Evolutionary conservation across 2,113 vertebrate species (phyloP), one percentile per base, ranked within the genome.

Genomic region (Capreolus pygargus): DNA sequence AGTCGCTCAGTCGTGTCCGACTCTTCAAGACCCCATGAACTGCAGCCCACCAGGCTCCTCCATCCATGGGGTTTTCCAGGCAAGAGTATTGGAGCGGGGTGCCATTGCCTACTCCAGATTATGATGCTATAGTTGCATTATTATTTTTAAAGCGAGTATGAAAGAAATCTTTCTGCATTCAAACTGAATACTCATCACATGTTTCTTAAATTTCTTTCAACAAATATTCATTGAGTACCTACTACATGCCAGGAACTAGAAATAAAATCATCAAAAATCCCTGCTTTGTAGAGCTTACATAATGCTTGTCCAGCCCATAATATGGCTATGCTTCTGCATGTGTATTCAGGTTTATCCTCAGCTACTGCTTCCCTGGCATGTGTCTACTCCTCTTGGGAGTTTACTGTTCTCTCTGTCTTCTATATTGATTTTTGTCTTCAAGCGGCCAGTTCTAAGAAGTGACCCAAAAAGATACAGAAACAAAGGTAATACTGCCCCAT

Each of bases 101-200:
- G 47, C 47, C 47, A 50, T 50, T 50, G 47, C 47, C 47, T 50
- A 14, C 47, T 50, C 47, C 47, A 50, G 67, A 43, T 43, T 7
- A 76, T 76, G 12, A 76, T 43, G 23, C 70, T 25, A 70, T 92
- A 64, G n/a, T 94, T 89, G 33, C 74, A 28, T 87, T 85, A 82
- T 97, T 85, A 82, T 97, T 78, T 64, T 67, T 84, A 86, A 43
- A 93, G 11, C 54, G 91, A 74, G 28, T 84, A 89, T 60, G 19
- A 93, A 95, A 97, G 91, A 30, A 96, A 16, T 36, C 50, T 52
- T 52, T 13, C 81, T 67, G 89, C 93, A 47, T 91, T 89, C 45
- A 89, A 54, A 79, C 4, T 19, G 25, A 93, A 55, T 45, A 76
- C 30, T 43, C 16, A 17, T 88, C 25, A 47, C 21, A 74, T 74